A percentile compares a stretch with the other conserved stretches of the same genome.
These are phyloP conservation scores for Neomonachus schauinslandi DNA, from an alignment of 2,113 vertebrate species.

Conservation along the genomic window DNA sequence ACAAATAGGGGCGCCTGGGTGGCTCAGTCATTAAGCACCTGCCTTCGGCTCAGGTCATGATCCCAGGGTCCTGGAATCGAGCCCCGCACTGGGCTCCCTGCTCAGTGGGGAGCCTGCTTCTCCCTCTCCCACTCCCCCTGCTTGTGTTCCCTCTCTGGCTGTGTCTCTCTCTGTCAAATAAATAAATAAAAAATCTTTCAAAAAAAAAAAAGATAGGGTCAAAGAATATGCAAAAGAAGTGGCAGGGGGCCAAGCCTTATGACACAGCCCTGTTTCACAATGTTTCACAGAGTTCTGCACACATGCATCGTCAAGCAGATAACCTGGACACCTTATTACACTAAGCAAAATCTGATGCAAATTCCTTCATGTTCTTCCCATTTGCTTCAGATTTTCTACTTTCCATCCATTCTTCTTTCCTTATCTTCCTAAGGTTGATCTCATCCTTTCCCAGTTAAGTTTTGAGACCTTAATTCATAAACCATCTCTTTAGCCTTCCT, in stretches of 20 bases:
- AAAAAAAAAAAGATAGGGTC: neutral
- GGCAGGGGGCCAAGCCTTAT: neutral
- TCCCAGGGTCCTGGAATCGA: too few relatives aligned
- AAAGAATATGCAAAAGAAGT: neutral
- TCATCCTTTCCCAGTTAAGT: neutral
- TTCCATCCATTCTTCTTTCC: neutral
- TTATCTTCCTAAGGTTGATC: neutral
- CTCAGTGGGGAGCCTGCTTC: too few relatives aligned
- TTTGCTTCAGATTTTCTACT: neutral
- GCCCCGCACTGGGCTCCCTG: too few relatives aligned
- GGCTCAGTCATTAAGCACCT: too few relatives aligned
- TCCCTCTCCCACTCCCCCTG: too few relatives aligned
- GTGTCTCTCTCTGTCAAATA: too few relatives aligned
- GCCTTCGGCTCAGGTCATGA: too few relatives aligned
- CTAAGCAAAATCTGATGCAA: conserved; percentile 2
- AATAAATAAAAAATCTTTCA: too few relatives aligned
- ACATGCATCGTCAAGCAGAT: neutral
- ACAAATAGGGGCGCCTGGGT: too few relatives aligned
- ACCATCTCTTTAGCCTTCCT: neutral
- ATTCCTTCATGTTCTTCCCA: neutral
- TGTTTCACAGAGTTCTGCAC: neutral
- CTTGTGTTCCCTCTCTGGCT: too few relatives aligned
- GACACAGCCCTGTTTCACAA: neutral
- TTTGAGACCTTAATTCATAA: conserved; percentile 10
- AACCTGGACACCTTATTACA: neutral